Evolutionary conservation across 1,140 invertebrate species (phyloP).

Genomic region (Helicorthomorpha holstii): DNA sequence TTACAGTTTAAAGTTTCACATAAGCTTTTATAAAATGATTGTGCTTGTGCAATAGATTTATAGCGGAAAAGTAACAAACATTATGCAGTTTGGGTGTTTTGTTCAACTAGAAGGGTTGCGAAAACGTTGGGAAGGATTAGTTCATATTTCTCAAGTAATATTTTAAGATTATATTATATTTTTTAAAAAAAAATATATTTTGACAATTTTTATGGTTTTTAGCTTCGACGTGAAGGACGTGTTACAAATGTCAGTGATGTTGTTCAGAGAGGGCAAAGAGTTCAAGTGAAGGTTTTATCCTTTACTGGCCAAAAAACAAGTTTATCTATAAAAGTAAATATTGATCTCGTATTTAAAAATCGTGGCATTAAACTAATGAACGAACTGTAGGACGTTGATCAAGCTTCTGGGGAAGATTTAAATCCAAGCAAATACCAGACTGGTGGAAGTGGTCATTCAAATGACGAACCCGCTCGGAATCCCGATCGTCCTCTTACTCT

Average conservation of each 20-base stretch:
- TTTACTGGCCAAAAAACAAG: constrained; percentile 87
- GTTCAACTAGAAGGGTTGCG: constrained; percentile 83
- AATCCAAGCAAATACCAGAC: constrained; percentile 50
- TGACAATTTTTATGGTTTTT: constrained; percentile 5
- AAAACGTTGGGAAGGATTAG: constrained; percentile 77
- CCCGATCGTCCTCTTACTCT: constrained; percentile 55
- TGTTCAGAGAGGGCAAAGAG: constrained; percentile 72
- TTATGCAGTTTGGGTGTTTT: constrained; percentile 95
- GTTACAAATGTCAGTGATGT: constrained; percentile 91
- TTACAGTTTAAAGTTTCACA: not conserved
- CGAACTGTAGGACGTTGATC: constrained; percentile 69
- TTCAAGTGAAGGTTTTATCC: constrained; percentile 83
- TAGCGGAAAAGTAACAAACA: constrained; percentile 76
- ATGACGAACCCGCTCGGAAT: constrained; percentile 58
- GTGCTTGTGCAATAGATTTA: constrained; percentile 5
- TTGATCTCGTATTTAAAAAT: not conserved
- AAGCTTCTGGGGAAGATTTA: constrained; percentile 81
- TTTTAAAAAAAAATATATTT: not conserved
- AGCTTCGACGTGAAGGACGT: constrained; percentile 69
- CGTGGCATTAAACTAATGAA: not conserved
- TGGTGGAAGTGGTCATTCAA: constrained; percentile 18
- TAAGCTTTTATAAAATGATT: not conserved
- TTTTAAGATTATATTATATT: not conserved
- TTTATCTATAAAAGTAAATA: constrained; percentile 69
- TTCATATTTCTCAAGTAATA: constrained; percentile 81